Conservation (phyloP, 1,140 invertebrate genomes). For the Platyscapa corneri region DNA sequence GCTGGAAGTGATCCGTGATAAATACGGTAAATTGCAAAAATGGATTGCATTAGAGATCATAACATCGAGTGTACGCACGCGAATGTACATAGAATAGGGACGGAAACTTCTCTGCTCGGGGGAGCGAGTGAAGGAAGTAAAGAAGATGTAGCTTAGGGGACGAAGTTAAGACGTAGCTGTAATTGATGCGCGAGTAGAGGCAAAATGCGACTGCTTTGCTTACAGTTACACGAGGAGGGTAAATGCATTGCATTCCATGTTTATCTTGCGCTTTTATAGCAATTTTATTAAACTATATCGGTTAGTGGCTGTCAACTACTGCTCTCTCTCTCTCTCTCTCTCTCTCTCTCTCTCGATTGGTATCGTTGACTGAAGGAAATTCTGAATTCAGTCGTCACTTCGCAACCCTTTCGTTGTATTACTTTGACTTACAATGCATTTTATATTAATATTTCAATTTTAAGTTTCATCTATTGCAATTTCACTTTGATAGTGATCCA, state of each 20-base stretch:
- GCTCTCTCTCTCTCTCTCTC: background rate
- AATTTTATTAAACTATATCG: background rate
- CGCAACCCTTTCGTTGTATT: background rate
- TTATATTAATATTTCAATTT: too few relatives aligned
- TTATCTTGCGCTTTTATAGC: conserved; percentile 35
- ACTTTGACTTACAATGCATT: background rate
- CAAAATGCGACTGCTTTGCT: background rate
- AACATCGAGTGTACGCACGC: background rate
- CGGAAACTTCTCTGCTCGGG: background rate
- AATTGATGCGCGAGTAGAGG: background rate
- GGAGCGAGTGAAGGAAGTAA: background rate
- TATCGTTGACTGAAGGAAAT: background rate
- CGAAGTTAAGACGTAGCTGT: background rate
- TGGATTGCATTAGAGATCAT: background rate
- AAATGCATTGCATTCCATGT: conserved; percentile 37
- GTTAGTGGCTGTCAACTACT: too few relatives aligned
- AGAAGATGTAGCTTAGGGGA: background rate
- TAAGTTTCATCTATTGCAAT: too few relatives aligned
- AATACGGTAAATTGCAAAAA: background rate
- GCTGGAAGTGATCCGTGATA: background rate
- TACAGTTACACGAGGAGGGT: background rate
- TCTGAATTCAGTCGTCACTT: background rate
- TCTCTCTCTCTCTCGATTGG: background rate
- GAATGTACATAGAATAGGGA: background rate
- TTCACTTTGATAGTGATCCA: too few relatives aligned